These are phyloP conservation scores for Microtus montanus DNA, from an alignment of 2,113 vertebrate species.

Conservation along the genomic window DNA sequence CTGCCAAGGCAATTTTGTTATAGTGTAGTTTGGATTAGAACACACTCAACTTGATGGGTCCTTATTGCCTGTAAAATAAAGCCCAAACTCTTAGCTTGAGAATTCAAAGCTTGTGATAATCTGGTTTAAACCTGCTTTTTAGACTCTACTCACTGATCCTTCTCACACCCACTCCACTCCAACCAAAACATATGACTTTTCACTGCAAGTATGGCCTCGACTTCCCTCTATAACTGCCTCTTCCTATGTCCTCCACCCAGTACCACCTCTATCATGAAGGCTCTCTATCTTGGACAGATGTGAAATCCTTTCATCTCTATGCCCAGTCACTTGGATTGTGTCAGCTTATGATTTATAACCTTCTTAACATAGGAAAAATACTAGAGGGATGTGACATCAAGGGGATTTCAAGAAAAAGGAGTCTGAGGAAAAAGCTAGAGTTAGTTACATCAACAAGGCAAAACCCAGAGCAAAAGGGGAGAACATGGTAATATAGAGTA, in stretches of 20 bases:
- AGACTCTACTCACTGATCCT: constrained; percentile 42
- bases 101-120: constrained; percentile 52
- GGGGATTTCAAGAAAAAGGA: background rate
- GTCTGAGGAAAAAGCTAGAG: background rate
- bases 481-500: background rate
- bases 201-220: background rate
- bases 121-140: constrained; percentile 40
- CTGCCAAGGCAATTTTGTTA: constrained; percentile 27
- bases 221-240: background rate
- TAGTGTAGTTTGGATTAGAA: constrained; percentile 32
- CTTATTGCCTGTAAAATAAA: constrained; percentile 67
- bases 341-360: background rate
- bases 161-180: constrained; percentile 27
- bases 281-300: background rate
- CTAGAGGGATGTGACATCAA: background rate
- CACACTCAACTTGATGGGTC: constrained; percentile 49
- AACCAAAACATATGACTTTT: constrained; percentile 58
- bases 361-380: constrained; percentile 2
- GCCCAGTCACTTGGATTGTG: background rate
- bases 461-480: background rate
- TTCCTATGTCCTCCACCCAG: background rate
- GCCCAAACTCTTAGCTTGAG: constrained; percentile 44
- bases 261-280: background rate
- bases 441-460: background rate
- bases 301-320: background rate